Evolutionary conservation across 2,797 vertebrate genomes (phyloP), one percentile per base, ranked within the genome.

Genomic region (Allochrocebus solatus): DNA sequence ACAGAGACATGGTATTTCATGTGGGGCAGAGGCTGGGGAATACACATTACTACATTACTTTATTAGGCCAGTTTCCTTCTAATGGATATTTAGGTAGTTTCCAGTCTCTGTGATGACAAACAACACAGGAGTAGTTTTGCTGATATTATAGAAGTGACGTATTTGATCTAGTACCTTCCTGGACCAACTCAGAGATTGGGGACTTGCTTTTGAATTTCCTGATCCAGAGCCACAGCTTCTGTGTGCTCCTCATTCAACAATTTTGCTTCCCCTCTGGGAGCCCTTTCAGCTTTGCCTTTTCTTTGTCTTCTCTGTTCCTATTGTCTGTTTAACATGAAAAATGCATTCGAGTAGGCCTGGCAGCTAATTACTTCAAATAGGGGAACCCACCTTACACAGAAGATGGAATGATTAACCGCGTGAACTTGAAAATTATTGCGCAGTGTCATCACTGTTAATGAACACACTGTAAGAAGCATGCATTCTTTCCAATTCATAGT

Each of bases 301-400:
- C 85, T 95, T 92, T 86, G 26, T 80, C 67, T 70, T 61, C 26
- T 95, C 80, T 70, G 48, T 85, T 88, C 74, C 53, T 59, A 90
- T 12, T 75, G 21, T 85, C 80, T 82, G 36, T 24, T 87, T 87
- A 50, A 64, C 74, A 48, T 19, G 70, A 82, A 94, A 97, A 92
- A 85, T 48, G 48, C 26, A 84, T 19, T 19, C 39, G 11, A 53
- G 61, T 36, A 80, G 61, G 53, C 46, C 88, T 26, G 39, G 50
- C 21, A 75, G 17, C 80, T 48, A 57, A 78, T 91, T 59, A 82
- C 46, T 26, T 80, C 85, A 48, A 33, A 30, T 1, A 43, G 41
- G 21, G 28, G 59, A 94, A 89, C 79, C 22, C 53, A 67, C 21
- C 41, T 86, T 79, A 64, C 11, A 33, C 8, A 64, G 67, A 92